Evolutionary conservation across 2,888 invertebrate species (phyloP), one percentile per base, ranked within the genome.

Genomic region (Rhagium mordax): DNA sequence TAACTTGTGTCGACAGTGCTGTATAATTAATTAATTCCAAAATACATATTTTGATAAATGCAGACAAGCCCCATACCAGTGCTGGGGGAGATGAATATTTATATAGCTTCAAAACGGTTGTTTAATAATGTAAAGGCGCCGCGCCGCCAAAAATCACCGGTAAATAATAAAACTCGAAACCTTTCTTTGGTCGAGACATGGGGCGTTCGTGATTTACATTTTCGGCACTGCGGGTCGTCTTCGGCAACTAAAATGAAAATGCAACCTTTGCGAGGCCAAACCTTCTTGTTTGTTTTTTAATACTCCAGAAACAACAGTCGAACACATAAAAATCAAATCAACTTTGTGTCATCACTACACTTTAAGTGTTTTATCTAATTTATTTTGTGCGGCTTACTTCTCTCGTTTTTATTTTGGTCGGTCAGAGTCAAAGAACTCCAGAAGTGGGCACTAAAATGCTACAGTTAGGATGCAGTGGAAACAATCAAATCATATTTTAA

Each of bases 171-270:
- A 76, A 78, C 75, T 75, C 74, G 73, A 79, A 81, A 81, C 81
- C 77, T 81, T 81, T 78, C 60, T 77, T n/a, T 76, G 78, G 74
- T 72, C 78, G 77, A 80, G 78, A 79, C 83, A 77, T 82, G 82
- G 82, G 82, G 82, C 75, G 78, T 76, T 74, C 73, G 74, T 83
- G 83, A 84, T 85, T 84, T 84, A 85, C 84, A 85, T 85, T 85
- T 84, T 83, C 74, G 79, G 71, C 84, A 72, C 85, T 70, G 81
- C 81, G 78, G 84, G 85, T 78, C 74, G 83, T 79, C 84, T 82
- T 84, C 83, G 53, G 20, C 57, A 15, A 27, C 24, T 29, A 16
- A 57, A 27, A 24, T 29, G 29, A 83, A 81, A 83, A 83, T 79
- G 84, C 83, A 83, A 84, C 83, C 80, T 81, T 82, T 80, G 79